Evolutionary conservation across 2,113 vertebrate genomes (phyloP), one percentile per base, ranked within the genome.

Genomic region (Apistogramma diplotaenia): DNA sequence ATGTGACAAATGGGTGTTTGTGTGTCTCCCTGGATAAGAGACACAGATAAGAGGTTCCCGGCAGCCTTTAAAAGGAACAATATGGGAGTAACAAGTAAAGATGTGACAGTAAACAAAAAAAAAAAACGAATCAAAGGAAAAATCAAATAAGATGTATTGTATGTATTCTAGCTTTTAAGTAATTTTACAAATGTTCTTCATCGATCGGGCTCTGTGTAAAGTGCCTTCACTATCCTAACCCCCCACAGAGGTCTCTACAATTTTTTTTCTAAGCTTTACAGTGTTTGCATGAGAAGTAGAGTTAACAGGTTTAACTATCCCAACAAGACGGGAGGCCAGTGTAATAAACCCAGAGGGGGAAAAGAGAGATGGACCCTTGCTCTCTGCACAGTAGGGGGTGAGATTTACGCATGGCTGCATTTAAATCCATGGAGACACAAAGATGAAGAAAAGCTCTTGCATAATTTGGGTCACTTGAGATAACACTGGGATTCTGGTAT

Each of bases 161-260:
- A 40, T 21, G 1, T 3, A 51, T n/a, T 77, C 18, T 3, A 5
- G 18, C n/a, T 83, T 78, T 59, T 7, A 56, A 79, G 29, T 15
- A 40, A 61, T 62, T 37, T 19, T 58, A 6, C 29, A 61, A 8
- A 81, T 33, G 31, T 10, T 7, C 46, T 33, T 74, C 33, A 67
- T 55, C 8, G 25, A 67, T 55, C 8, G 25, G 7, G 3, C 27
- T 27, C 31, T 37, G 37, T 33, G 37, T 23, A 4, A 65, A 33
- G 8, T 78, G 74, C 80, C 23, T 82, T 89, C 82, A 83, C 79
- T n/a, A 70, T 31, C 23, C 31, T 53, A 73, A 51, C 91, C 92
- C 92, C 73, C 90, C 84, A 87, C 93, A 89, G 84, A 89, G 87
- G 87, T 88, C 88, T 77, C 46, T 89, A 61, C 82, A 54, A 43